phyloP scores from a whole-genome alignment of 1,140 invertebrate species.

The Drosophila sp. region DNA sequence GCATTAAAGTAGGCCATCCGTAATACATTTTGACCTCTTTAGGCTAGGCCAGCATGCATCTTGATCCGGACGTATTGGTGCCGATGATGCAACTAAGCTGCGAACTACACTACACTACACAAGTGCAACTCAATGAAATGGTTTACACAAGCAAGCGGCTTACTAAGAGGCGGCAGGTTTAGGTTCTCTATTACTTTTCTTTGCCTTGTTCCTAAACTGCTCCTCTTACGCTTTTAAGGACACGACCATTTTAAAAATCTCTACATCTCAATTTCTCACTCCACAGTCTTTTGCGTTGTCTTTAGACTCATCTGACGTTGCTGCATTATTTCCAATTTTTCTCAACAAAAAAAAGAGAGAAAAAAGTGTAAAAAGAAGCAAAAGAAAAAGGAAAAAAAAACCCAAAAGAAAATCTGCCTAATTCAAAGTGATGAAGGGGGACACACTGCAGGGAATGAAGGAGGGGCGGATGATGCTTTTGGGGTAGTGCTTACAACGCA shows the following conservation, averaged over 20 bases:
- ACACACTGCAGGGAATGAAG: background rate
- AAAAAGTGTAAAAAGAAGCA: slow-evolving; percentile 24
- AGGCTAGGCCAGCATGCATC: background rate
- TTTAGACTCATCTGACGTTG: slow-evolving; percentile 50
- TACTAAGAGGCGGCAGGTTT: slow-evolving; percentile 18
- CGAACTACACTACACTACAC: slow-evolving; percentile 33
- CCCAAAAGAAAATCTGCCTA: slow-evolving; percentile 68
- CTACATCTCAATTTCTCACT: slow-evolving; percentile 53
- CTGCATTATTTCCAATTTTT: slow-evolving; percentile 63
- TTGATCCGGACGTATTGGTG: background rate
- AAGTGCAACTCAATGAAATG: slow-evolving; percentile 7
- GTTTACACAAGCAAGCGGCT: slow-evolving; percentile 41
- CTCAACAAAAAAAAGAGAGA: slow-evolving; percentile 15
- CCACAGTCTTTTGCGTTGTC: slow-evolving; percentile 46
- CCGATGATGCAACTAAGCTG: slow-evolving; percentile 44
- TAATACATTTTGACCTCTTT: no score
- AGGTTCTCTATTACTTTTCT: slow-evolving; percentile 23
- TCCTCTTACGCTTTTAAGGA: background rate
- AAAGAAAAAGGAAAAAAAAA: slow-evolving; percentile 19
- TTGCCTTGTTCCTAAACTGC: background rate
- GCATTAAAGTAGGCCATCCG: no score
- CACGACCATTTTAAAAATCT: slow-evolving; percentile 47
- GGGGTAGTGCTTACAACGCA: slow-evolving; percentile 56
- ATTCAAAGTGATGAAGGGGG: slow-evolving; percentile 47
- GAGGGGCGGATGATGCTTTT: background rate